A percentile compares a stretch with the other conserved stretches of the same genome.
Conservation (phyloP, 2,797 vertebrate genomes). For the Eospalax fontanierii region DNA sequence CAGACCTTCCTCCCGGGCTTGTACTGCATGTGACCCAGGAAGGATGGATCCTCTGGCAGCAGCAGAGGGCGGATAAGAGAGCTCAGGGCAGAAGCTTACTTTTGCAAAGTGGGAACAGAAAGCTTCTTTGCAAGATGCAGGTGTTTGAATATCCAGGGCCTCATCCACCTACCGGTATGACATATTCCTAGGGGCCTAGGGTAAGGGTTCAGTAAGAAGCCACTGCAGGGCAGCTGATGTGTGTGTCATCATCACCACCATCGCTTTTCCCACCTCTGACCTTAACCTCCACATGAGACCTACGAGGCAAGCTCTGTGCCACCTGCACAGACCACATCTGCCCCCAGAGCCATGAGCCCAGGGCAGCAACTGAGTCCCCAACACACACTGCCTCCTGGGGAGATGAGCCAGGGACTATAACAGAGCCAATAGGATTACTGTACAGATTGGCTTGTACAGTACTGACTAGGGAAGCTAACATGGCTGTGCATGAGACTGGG, state of each 20-base stretch:
- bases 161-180: neutral
- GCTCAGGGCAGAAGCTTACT: neutral
- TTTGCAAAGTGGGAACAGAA: neutral
- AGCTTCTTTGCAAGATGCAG: too few species aligned
- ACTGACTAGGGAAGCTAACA: neutral
- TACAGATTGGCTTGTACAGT: neutral
- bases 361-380: neutral
- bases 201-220: neutral
- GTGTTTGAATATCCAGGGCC: neutral
- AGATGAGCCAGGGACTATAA: neutral
- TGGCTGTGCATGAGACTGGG: neutral
- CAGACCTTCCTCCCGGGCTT: neutral
- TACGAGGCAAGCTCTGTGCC: neutral
- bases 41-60: neutral
- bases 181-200: too few species aligned
- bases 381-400: neutral
- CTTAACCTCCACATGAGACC: neutral
- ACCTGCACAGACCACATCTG: neutral
- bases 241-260: neutral
- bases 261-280: neutral
- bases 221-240: neutral
- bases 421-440: neutral
- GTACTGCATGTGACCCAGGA: neutral
- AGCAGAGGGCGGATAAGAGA: neutral
- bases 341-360: neutral